Percentiles rank a stretch among this genome's conserved stretches.
Conservation (phyloP, 2,113 vertebrate genomes). For the Rhagologus leucostigma region DNA sequence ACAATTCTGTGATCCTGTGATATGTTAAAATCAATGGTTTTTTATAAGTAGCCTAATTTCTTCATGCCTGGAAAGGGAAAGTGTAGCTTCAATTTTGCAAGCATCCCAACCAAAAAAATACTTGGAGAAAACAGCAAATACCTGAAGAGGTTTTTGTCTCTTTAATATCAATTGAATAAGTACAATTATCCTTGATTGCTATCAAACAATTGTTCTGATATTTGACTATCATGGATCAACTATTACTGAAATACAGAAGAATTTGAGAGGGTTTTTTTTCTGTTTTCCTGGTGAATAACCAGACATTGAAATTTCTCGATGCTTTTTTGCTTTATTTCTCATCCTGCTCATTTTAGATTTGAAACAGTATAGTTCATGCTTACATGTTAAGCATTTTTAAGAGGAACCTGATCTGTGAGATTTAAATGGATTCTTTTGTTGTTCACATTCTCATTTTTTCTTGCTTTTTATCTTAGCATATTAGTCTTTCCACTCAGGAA, state of each 20-base stretch:
- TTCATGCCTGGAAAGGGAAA: background rate
- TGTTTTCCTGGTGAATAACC: background rate
- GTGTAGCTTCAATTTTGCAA: background rate
- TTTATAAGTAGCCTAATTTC: background rate
- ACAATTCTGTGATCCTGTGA: background rate
- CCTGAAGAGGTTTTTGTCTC: background rate
- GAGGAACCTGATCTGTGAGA: background rate
- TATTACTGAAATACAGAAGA: background rate
- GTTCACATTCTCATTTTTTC: background rate
- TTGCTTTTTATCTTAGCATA: background rate
- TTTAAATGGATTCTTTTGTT: background rate
- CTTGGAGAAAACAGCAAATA: background rate
- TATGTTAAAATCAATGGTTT: background rate
- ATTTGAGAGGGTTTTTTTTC: background rate
- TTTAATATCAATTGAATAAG: background rate
- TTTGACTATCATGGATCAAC: background rate
- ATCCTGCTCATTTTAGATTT: background rate
- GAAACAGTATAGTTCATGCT: background rate
- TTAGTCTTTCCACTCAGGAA: background rate
- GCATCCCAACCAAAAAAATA: background rate
- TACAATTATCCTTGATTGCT: background rate
- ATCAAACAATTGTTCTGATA: background rate
- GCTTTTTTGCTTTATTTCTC: background rate
- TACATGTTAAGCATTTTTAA: background rate
- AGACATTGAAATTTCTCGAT: background rate